Evolutionary conservation across 2,113 vertebrate species (phyloP).

Genomic region (Xiphophorus hellerii): DNA sequence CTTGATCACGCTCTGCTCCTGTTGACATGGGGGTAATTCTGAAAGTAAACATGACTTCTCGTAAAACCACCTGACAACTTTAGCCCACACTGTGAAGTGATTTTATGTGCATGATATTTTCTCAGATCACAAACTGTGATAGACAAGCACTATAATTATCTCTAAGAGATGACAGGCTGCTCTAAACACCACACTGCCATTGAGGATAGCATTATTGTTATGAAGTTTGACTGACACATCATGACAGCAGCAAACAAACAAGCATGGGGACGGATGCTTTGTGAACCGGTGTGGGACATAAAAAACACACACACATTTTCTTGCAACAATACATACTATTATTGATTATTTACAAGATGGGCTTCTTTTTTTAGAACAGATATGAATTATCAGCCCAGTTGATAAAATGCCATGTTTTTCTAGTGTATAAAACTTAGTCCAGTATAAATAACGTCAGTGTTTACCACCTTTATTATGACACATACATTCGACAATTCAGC

Average conservation of each 20-base stretch:
- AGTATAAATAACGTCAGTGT: no score
- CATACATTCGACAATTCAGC: no score
- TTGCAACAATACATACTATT: neutral
- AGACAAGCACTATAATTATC: conserved; percentile 62
- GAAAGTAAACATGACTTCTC: conserved; percentile 7
- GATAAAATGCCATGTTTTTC: no score
- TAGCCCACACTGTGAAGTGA: conserved; percentile 7
- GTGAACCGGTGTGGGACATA: neutral
- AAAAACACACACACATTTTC: neutral
- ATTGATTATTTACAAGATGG: neutral
- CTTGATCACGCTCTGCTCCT: conserved; percentile 7
- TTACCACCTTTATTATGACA: no score
- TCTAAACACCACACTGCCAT: conserved; percentile 45
- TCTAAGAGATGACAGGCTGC: conserved; percentile 46
- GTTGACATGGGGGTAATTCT: conserved; percentile 16
- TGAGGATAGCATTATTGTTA: conserved; percentile 32
- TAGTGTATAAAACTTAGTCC: no score
- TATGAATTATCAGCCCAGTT: no score
- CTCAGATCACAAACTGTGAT: conserved; percentile 56
- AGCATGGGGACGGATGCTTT: neutral
- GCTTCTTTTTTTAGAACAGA: no score
- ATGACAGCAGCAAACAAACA: conserved; percentile 14
- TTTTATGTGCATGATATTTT: conserved; percentile 1
- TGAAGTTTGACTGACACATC: conserved; percentile 46
- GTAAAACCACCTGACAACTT: conserved; percentile 37